Conservation (phyloP, 2,888 invertebrate species). For the Erynnis tages region DNA sequence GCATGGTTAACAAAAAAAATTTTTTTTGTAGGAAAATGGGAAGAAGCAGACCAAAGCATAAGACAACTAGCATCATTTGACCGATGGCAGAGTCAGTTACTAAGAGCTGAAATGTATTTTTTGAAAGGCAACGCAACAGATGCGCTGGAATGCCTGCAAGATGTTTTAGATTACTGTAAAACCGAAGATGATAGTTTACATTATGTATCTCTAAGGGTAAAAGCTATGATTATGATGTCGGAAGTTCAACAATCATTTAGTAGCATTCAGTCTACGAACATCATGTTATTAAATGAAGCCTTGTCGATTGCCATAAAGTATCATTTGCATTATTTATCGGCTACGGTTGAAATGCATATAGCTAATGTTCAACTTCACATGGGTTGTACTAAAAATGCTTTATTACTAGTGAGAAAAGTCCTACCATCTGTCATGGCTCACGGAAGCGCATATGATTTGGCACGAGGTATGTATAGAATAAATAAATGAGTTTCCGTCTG, state of each 20-base stretch:
- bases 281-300: slow-evolving; percentile 84
- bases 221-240: slow-evolving; percentile 86
- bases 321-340: slow-evolving; percentile 88
- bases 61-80: slow-evolving; percentile 85
- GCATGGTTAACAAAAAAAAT: neutral
- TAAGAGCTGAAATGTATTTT: slow-evolving; percentile 79
- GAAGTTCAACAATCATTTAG: slow-evolving; percentile 83
- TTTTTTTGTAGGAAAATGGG: slow-evolving; percentile 81
- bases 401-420: slow-evolving; percentile 85
- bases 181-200: slow-evolving; percentile 77
- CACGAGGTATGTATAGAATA: slow-evolving; percentile 76
- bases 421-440: slow-evolving; percentile 88
- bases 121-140: slow-evolving; percentile 74
- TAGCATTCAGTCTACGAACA: slow-evolving; percentile 76
- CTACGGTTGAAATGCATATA: slow-evolving; percentile 88
- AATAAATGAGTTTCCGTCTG: neutral
- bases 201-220: slow-evolving; percentile 79
- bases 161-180: slow-evolving; percentile 77
- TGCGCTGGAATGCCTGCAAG: slow-evolving; percentile 71
- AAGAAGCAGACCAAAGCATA: slow-evolving; percentile 85
- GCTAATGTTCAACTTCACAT: slow-evolving; percentile 89
- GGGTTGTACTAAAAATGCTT: slow-evolving; percentile 89
- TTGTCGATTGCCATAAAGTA: slow-evolving; percentile 88
- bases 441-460: slow-evolving; percentile 91
- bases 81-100: slow-evolving; percentile 84